Evolutionary conservation across 2,797 vertebrate genomes (phyloP), one percentile per base, ranked within the genome.

Genomic region (Picus viridis): DNA sequence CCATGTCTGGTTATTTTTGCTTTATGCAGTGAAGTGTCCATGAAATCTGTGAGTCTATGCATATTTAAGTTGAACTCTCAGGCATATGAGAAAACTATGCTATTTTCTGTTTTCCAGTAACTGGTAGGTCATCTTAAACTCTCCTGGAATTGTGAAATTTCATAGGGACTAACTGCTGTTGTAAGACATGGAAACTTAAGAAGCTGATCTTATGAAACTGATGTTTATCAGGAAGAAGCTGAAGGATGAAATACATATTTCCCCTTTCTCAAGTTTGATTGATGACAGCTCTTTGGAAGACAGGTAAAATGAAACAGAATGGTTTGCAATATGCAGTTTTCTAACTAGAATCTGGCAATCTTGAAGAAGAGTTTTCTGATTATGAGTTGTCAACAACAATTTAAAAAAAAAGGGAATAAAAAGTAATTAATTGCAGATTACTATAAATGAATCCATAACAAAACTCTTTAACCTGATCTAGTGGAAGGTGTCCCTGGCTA

Each of bases 1-100:
- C 30, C 20, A 63, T 61, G 64, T 30, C 67, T 70, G 41, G 30
- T 73, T 78, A 78, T 76, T 89, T 93, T 62, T 79, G 71, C 45
- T 51, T 74, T 91, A 49, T 62, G 64, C 62, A 68, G 29, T 26
- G 39, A 93, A 81, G 15, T 3, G 34, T 6, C 4, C 43, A 54
- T 69, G n/a, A 81, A 91, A 73, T 76, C 47, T 88, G 5, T 70
- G 65, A 78, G 36, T 36, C 54, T 45, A 65, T 65, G 59, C 34
- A 36, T 80, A 74, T 94, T 92, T 77, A 89, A 86, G 90, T 65
- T 51, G 32, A 89, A 70, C 45, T 85, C 29, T 75, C 53, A 15
- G 10, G 53, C 30, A 63, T 85, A 29, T 63, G 69, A 78, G 54
- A 93, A 93, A 85, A 58, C 7, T 2, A 32, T 39, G 58, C 75